phyloP scores from a whole-genome alignment of 2,888 invertebrate genomes.

The Onchidella celtica region DNA sequence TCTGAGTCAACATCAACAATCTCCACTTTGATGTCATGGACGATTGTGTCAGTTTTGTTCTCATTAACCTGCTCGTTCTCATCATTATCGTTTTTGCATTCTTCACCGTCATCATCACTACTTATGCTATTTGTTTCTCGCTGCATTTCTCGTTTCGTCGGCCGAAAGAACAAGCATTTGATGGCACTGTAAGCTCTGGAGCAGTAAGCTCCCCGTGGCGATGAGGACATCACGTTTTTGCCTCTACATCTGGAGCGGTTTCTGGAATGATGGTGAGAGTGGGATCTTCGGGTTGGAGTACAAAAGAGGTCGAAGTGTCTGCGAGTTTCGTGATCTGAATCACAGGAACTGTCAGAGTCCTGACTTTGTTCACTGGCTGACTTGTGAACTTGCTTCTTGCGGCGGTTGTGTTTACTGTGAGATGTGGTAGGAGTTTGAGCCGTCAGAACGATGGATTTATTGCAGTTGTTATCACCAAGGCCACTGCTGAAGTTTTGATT shows the following conservation, averaged over 20 bases:
- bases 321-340: neutral
- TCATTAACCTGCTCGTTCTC: neutral
- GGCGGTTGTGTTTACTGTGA: neutral
- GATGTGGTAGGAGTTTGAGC: neutral
- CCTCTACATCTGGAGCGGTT: neutral
- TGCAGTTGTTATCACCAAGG: neutral
- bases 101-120: constrained; percentile 46
- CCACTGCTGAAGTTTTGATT: neutral
- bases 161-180: constrained; percentile 70
- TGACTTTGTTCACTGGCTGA: constrained; percentile 36
- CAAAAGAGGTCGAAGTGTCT: constrained; percentile 39
- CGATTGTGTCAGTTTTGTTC: neutral
- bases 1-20: neutral
- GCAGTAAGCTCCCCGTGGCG: constrained; percentile 65
- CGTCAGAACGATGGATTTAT: neutral
- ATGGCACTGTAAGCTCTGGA: constrained; percentile 72
- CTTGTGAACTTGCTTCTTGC: constrained; percentile 8
- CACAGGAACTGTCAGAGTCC: constrained; percentile 41
- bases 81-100: neutral
- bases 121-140: constrained; percentile 53
- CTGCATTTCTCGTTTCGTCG: constrained; percentile 56
- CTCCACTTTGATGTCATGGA: constrained; percentile 7
- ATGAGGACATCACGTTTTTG: constrained; percentile 52
- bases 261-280: neutral
- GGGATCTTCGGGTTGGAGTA: constrained; percentile 20